phyloP scores from a whole-genome alignment of 2,113 vertebrate species.

The Amia ocellicauda region DNA sequence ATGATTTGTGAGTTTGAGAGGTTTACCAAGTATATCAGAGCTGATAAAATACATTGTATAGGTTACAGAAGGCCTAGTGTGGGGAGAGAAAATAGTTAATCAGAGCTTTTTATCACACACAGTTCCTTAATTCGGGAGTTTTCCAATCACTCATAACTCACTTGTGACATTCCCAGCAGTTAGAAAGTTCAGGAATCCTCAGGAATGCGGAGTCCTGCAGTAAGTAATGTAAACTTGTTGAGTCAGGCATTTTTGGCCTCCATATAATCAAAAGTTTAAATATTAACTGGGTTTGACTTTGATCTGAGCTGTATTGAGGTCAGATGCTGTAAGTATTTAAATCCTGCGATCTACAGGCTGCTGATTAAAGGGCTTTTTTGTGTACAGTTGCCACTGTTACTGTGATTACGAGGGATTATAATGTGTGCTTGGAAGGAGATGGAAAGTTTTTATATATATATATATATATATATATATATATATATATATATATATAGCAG shows the following conservation, averaged over 20 bases:
- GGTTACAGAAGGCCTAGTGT: no score
- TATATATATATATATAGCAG: no score
- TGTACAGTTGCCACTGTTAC: constrained; percentile 2
- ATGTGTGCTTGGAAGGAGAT: no score
- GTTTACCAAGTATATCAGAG: no score
- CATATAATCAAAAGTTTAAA: constrained; percentile 6
- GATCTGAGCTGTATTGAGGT: constrained; percentile 1
- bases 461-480: not conserved
- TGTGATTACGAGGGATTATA: constrained; percentile 1
- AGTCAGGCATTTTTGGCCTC: not conserved
- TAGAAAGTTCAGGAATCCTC: not conserved
- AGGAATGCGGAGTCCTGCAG: not conserved
- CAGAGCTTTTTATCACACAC: no score
- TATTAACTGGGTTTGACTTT: constrained; percentile 9
- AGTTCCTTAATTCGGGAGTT: no score
- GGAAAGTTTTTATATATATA: not conserved
- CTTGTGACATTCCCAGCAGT: no score
- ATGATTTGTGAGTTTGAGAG: no score
- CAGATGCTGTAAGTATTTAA: not conserved
- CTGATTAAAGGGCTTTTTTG: constrained; percentile 11
- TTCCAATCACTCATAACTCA: no score
- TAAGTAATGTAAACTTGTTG: not conserved
- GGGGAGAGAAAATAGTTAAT: no score
- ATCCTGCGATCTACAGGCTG: not conserved
- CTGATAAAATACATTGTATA: no score